A percentile compares a stretch with the other conserved stretches of the same genome.
Evolutionary conservation across 2,797 vertebrate species (phyloP).

Genomic region (Sibirionetta formosa): DNA sequence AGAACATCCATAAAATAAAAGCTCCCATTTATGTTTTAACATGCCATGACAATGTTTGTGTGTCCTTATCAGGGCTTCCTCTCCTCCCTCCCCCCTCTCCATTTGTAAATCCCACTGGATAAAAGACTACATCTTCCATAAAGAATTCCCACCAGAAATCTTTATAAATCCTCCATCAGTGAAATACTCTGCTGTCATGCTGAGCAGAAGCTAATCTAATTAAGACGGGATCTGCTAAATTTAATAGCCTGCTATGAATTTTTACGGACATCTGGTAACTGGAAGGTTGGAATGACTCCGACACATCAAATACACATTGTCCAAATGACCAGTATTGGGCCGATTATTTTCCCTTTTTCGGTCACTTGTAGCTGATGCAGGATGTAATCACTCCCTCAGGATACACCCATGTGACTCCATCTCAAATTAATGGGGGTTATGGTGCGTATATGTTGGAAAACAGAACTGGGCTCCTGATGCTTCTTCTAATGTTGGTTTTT

Average conservation of each 20-base stretch:
- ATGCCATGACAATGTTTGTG: slow-evolving; percentile 68
- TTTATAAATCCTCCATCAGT: slow-evolving; percentile 82
- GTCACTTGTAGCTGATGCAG: slow-evolving; percentile 53
- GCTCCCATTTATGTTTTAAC: slow-evolving; percentile 72
- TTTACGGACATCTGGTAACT: slow-evolving; percentile 85
- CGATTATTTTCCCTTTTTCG: slow-evolving; percentile 48
- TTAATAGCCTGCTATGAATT: slow-evolving; percentile 87
- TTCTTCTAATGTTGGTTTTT: slow-evolving; percentile 21
- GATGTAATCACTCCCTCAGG: slow-evolving; percentile 15
- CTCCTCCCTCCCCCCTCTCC: background rate
- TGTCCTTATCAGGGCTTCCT: slow-evolving; percentile 63
- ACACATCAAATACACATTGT: slow-evolving; percentile 78
- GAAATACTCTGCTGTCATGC: slow-evolving; percentile 80
- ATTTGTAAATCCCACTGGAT: slow-evolving; percentile 78
- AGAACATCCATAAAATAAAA: slow-evolving; percentile 76
- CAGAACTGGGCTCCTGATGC: background rate
- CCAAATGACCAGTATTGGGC: slow-evolving; percentile 78
- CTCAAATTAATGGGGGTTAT: slow-evolving; percentile 36
- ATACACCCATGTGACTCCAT: background rate
- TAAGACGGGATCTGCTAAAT: slow-evolving; percentile 86
- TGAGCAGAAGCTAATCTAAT: slow-evolving; percentile 87
- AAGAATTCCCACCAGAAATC: slow-evolving; percentile 87
- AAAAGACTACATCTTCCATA: slow-evolving; percentile 80
- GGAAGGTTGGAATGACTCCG: slow-evolving; percentile 77
- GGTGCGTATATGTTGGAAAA: background rate